These are phyloP conservation scores for Heteropelma amictum DNA, from an alignment of 2,888 invertebrate genomes.

Conservation along the genomic window DNA sequence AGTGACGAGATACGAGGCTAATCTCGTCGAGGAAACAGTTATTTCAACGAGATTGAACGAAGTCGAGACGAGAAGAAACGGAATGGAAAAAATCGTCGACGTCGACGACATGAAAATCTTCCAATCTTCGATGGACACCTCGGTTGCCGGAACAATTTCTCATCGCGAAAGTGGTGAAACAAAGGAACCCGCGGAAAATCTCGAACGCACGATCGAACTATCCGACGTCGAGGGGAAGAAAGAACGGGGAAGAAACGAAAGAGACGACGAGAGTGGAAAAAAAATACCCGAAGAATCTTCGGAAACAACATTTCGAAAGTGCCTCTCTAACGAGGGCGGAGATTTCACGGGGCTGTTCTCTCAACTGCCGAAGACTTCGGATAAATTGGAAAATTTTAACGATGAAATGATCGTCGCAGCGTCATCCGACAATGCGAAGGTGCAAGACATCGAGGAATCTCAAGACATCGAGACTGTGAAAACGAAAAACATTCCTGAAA, in stretches of 20 bases:
- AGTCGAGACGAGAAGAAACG: not conserved
- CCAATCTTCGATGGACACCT: too few relatives aligned
- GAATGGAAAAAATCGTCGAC: too few relatives aligned
- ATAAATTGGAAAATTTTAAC: not conserved
- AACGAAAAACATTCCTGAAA: not conserved
- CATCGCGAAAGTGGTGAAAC: not conserved
- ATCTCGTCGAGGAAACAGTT: not conserved
- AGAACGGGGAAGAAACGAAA: not conserved
- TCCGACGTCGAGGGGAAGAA: not conserved
- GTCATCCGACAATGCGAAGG: not conserved
- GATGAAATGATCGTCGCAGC: not conserved
- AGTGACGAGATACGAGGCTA: not conserved
- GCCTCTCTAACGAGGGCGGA: slow-evolving; percentile 16
- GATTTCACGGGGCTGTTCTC: slow-evolving; percentile 1
- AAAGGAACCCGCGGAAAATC: slow-evolving; percentile 33
- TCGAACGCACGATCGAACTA: slow-evolving; percentile 20
- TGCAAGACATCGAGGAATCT: not conserved
- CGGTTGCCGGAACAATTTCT: too few relatives aligned
- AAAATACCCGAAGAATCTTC: not conserved
- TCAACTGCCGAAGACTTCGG: not conserved
- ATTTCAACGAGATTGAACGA: not conserved
- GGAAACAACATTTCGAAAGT: slow-evolving; percentile 8
- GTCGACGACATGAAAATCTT: too few relatives aligned
- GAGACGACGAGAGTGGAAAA: not conserved
- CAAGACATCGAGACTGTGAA: not conserved